Percentiles rank a stretch among this genome's conserved stretches.
Evolutionary conservation across 2,113 vertebrate genomes (phyloP).

Genomic region (Campylorhamphus procurvoides): DNA sequence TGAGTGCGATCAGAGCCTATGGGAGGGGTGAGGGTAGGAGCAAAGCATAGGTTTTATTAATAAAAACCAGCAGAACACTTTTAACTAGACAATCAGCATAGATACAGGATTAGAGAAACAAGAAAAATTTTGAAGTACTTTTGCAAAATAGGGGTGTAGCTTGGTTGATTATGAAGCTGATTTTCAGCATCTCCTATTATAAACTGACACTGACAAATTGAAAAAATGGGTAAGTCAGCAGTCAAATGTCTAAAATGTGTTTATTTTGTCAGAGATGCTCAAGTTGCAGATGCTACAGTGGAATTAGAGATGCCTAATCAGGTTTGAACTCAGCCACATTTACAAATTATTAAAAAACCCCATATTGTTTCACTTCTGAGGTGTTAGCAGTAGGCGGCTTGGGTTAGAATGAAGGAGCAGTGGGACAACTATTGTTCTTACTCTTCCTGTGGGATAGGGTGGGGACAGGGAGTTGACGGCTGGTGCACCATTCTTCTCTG

Average conservation of each 20-base stretch:
- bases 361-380: background rate
- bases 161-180: background rate
- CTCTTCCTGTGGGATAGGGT: constrained; percentile 58
- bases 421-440: constrained; percentile 33
- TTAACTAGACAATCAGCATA: background rate
- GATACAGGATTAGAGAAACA: background rate
- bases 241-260: background rate
- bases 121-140: background rate
- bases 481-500: background rate
- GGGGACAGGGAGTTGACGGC: constrained; percentile 12
- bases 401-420: background rate
- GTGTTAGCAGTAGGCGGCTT: background rate
- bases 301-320: background rate
- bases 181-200: background rate
- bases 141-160: background rate
- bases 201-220: background rate
- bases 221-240: background rate
- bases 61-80: background rate
- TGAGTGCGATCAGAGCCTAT: background rate
- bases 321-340: background rate
- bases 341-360: background rate
- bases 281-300: background rate
- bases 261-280: background rate
- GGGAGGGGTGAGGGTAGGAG: background rate
- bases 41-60: background rate